These are phyloP conservation scores for Cydia strobilella DNA, from an alignment of 1,140 invertebrate species.

Conservation along the genomic window DNA sequence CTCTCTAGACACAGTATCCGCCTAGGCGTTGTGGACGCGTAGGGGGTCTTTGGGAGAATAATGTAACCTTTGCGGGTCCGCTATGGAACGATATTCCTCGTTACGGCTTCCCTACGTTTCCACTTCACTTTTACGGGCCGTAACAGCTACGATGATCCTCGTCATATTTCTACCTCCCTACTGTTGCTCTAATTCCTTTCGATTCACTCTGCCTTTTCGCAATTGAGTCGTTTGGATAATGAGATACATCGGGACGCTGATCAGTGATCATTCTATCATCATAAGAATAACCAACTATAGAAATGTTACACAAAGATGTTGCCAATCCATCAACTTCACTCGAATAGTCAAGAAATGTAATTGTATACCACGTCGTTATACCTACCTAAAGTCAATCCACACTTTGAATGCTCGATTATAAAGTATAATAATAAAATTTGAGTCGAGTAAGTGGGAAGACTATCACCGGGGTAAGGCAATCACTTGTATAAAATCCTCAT, in stretches of 20 bases:
- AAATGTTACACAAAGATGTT: constrained; percentile 55
- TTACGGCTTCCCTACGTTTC: background rate
- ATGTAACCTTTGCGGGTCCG: background rate
- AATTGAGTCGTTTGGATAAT: background rate
- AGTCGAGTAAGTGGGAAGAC: too few species aligned
- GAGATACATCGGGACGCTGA: background rate
- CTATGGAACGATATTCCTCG: background rate
- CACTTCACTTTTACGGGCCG: constrained; percentile 13
- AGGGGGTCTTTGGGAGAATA: background rate
- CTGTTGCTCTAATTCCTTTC: background rate
- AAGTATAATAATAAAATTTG: background rate
- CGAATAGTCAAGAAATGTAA: background rate
- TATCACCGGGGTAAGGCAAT: too few species aligned
- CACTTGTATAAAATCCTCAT: too few species aligned
- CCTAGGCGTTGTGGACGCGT: constrained; percentile 28
- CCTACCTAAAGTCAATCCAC: background rate
- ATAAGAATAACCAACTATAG: constrained; percentile 28
- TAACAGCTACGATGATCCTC: constrained; percentile 8
- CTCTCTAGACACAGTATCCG: constrained; percentile 47
- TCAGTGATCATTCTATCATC: constrained; percentile 18
- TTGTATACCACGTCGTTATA: background rate
- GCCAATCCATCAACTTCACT: constrained; percentile 34
- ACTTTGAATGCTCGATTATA: constrained; percentile 2
- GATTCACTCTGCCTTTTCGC: constrained; percentile 1
- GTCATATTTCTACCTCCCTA: constrained; percentile 18